Conservation (phyloP, 2,113 vertebrate genomes). For the Malurus elegans region DNA sequence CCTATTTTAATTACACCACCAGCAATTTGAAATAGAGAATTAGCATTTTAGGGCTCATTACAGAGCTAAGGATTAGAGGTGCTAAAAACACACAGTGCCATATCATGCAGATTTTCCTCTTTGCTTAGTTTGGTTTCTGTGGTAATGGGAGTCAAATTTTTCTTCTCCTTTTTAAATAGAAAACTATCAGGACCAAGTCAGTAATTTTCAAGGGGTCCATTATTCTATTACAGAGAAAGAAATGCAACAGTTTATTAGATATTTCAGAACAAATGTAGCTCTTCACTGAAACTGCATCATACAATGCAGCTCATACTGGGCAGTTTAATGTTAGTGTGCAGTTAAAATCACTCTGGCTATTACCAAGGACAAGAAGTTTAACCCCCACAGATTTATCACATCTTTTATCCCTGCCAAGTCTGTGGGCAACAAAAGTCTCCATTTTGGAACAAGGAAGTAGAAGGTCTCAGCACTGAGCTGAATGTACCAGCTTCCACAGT, state of each 20-base stretch:
- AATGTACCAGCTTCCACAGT: background rate
- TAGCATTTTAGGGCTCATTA: background rate
- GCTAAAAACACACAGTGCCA: background rate
- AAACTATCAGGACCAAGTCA: background rate
- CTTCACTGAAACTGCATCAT: background rate
- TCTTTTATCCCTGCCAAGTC: background rate
- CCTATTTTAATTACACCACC: background rate
- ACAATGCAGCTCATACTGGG: background rate
- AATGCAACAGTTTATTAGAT: background rate
- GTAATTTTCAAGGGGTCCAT: background rate
- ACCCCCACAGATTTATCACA: background rate
- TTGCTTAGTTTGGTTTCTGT: background rate
- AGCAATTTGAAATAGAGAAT: background rate
- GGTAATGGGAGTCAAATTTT: background rate
- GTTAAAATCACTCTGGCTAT: background rate
- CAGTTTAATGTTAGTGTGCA: background rate
- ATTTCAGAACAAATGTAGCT: background rate
- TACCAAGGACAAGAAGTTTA: background rate
- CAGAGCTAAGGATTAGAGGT: background rate
- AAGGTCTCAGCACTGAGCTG: background rate
- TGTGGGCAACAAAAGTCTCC: background rate
- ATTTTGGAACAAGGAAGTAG: background rate
- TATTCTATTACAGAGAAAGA: background rate
- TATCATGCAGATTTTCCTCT: background rate
- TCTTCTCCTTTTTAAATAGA: background rate